Percentiles rank a stretch among this genome's conserved stretches.
These are phyloP conservation scores for Diuraphis noxia DNA, from an alignment of 1,140 invertebrate genomes.

Conservation along the genomic window DNA sequence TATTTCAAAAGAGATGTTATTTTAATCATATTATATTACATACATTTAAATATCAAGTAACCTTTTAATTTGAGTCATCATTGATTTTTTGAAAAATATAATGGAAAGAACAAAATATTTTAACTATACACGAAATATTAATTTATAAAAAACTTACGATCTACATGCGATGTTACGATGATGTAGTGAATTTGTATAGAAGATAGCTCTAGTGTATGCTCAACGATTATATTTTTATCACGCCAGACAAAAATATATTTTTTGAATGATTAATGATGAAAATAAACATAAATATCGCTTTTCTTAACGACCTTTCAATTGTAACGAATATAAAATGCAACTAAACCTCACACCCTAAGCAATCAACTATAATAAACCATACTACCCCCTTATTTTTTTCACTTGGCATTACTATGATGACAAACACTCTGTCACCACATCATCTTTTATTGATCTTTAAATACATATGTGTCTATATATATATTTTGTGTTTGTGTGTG, in stretches of 20 bases:
- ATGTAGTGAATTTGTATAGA: background rate
- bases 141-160: background rate
- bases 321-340: constrained; percentile 36
- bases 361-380: constrained; percentile 31
- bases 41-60: background rate
- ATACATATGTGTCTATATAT: background rate
- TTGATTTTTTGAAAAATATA: background rate
- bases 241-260: background rate
- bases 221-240: constrained; percentile 40
- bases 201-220: background rate
- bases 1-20: background rate
- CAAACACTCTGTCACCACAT: constrained; percentile 20
- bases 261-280: constrained; percentile 7
- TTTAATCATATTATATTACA: background rate
- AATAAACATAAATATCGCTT: constrained; percentile 33
- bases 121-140: background rate
- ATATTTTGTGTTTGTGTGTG: background rate
- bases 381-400: constrained; percentile 1
- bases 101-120: background rate
- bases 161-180: background rate
- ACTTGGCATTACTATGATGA: constrained; percentile 35
- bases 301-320: constrained; percentile 47
- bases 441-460: constrained; percentile 40
- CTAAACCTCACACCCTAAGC: constrained; percentile 36
- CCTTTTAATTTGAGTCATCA: background rate